Base-by-base conservation (phyloP, 2,113 vertebrate species). In the Mirza zaza region DNA sequence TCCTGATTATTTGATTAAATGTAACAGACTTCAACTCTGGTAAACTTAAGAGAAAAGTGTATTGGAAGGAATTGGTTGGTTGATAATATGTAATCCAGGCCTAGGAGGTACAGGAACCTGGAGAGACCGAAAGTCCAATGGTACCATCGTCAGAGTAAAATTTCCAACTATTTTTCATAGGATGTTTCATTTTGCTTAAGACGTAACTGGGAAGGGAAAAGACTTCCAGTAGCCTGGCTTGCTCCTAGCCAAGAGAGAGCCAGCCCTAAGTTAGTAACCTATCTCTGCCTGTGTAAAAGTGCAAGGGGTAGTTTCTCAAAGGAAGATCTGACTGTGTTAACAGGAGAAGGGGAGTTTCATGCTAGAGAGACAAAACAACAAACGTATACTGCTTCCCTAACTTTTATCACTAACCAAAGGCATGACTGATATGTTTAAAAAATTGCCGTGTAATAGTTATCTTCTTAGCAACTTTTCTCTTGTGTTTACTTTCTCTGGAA, bases 51-150 rank as follows among this genome's bases (percentile, higher is more conserved):
- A 48, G 36, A 42, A 73, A 34, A 32, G 20, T 32, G 1, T 57
- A 59, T 65, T 71, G 34, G 9, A 87, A 71, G 29, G 9, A 73
- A n/a, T 12, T 75, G 8, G 18, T 5, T 39, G 18, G 32, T n/a
- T 76, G 68, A 70, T 34, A 39, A 73, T 82, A 39, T 70, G 9
- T n/a, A 92, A 52, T 17, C 3, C n/a, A 48, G 9, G 8, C 39
- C 8, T 12, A 39, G 11, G 29, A 11, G 48, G 9, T 21, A 32
- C 5, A 79, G 42, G 32, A 80, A 50, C 5, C 6, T 18, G 45
- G 23, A 50, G 2, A 63, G 3, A 2, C 27, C 13, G n/a, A 0
- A 76, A 4, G 1, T 5, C 0, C 2, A 48, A 50, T 12, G 32
- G 25, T 14, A 59, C 25, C 1, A 10, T 15, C 8, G 0, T 82